Percentiles rank a stretch among this genome's conserved stretches.
These are phyloP conservation scores for Acronicta aceris DNA, from an alignment of 2,888 invertebrate genomes.

Conservation along the genomic window DNA sequence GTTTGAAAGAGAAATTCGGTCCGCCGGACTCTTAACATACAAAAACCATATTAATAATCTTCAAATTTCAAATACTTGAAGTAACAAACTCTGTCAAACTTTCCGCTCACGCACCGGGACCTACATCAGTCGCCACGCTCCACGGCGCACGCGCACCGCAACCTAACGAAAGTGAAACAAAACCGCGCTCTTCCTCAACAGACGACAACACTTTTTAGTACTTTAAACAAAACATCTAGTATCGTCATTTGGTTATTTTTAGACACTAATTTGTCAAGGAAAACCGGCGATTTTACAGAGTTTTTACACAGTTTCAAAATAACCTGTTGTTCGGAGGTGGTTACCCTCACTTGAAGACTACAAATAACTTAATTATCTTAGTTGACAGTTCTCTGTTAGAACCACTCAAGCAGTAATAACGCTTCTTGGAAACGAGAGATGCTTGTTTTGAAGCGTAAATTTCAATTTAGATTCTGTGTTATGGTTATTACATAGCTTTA, in stretches of 20 bases:
- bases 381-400: constrained; percentile 10
- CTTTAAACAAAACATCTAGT: neutral
- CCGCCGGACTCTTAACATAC: no score
- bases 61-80: neutral
- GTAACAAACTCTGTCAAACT: constrained; percentile 1
- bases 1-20: no score
- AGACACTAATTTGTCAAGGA: neutral
- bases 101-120: constrained; percentile 41
- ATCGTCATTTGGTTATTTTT: neutral
- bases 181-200: constrained; percentile 41
- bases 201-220: constrained; percentile 7
- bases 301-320: neutral
- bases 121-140: constrained; percentile 48
- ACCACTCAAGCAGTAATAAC: neutral
- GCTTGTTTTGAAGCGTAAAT: constrained; percentile 13
- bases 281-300: neutral
- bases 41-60: neutral
- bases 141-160: constrained; percentile 44
- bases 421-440: constrained; percentile 9
- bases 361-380: constrained; percentile 13
- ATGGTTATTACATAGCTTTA: constrained; percentile 1
- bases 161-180: constrained; percentile 63
- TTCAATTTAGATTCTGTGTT: constrained; percentile 12
- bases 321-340: neutral
- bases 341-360: neutral